phyloP scores from a whole-genome alignment of 2,888 invertebrate genomes.

The Diarsia dahlii region DNA sequence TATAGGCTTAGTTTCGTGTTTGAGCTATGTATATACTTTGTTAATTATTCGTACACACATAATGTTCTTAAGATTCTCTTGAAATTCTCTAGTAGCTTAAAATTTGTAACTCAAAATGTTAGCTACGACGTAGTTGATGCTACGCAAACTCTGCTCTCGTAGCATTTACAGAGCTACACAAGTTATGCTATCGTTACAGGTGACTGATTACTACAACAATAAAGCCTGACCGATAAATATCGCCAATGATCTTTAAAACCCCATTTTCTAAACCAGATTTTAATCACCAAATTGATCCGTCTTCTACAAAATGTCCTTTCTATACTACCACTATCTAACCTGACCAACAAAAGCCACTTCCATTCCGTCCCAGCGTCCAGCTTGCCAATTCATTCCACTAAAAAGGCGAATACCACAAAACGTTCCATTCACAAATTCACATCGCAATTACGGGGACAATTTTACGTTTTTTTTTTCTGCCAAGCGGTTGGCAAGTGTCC shows the following conservation, averaged over 20 bases:
- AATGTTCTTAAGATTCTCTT: neutral
- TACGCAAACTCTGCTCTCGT: conserved; percentile 4
- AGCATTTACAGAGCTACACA: conserved; percentile 4
- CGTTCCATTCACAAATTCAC: conserved; percentile 71
- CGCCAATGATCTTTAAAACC: neutral
- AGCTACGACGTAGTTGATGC: no score
- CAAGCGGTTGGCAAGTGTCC: conserved; percentile 65
- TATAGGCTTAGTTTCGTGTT: conserved; percentile 28
- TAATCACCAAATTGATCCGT: neutral
- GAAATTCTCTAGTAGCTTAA: neutral
- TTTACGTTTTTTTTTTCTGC: conserved; percentile 62
- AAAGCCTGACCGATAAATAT: neutral
- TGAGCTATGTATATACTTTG: neutral
- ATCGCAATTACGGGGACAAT: conserved; percentile 70
- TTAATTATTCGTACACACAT: neutral
- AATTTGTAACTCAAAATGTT: neutral
- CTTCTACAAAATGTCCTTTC: neutral
- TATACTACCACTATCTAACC: neutral
- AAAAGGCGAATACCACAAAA: conserved; percentile 55
- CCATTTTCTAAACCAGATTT: neutral
- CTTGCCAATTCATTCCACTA: conserved; percentile 56
- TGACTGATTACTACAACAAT: conserved; percentile 2
- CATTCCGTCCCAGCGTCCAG: conserved; percentile 21
- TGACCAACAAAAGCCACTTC: conserved; percentile 29
- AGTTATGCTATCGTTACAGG: neutral